These are phyloP conservation scores for Agonum fuliginosum DNA, from an alignment of 2,888 invertebrate species.

Conservation along the genomic window DNA sequence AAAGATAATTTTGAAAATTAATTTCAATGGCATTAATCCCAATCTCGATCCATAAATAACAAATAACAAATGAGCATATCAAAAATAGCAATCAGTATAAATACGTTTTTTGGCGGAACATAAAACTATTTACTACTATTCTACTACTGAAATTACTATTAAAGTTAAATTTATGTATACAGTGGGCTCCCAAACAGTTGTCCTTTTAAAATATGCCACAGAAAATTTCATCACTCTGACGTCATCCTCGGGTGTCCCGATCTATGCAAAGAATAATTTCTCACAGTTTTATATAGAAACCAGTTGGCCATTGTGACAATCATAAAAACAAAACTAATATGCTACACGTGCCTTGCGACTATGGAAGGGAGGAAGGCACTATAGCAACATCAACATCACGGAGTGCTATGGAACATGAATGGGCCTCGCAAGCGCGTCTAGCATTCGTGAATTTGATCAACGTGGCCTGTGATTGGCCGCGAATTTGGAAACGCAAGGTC, in stretches of 20 bases:
- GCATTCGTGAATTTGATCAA: constrained; percentile 2
- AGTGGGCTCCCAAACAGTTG: not conserved
- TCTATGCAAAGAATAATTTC: not conserved
- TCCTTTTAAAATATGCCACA: not conserved
- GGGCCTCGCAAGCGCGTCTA: not conserved
- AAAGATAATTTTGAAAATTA: not conserved
- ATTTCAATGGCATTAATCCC: not conserved
- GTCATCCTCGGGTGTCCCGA: not conserved
- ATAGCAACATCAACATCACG: not conserved
- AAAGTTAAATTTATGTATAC: not conserved
- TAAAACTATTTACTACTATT: not conserved
- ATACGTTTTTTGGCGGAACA: no score
- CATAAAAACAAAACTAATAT: constrained; percentile 26
- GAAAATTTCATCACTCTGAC: constrained; percentile 7
- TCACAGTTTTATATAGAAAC: constrained; percentile 25
- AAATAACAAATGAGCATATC: not conserved
- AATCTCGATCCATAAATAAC: not conserved
- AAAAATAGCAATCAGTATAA: not conserved
- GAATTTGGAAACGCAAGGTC: constrained; percentile 15
- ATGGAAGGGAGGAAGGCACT: not conserved
- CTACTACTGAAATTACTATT: not conserved
- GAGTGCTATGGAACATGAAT: not conserved
- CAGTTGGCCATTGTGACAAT: not conserved
- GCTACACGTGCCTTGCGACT: constrained; percentile 1
- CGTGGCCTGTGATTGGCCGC: constrained; percentile 3